Evolutionary conservation across 2,888 invertebrate species (phyloP).

Genomic region (Heterodera filipjevi): DNA sequence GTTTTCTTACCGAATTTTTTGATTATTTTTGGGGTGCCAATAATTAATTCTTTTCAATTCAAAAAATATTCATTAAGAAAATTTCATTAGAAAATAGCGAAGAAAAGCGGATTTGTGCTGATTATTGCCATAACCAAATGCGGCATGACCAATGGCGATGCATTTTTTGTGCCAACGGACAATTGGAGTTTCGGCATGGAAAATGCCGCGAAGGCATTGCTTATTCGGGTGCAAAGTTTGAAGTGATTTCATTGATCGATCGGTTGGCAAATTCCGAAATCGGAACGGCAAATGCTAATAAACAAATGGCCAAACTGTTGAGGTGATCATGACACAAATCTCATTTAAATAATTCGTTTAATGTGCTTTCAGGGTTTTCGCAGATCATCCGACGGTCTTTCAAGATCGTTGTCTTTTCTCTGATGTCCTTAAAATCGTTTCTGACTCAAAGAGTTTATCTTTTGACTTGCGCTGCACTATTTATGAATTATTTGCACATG

Average conservation of each 20-base stretch:
- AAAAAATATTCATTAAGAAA: background rate
- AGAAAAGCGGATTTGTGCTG: background rate
- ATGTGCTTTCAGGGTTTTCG: conserved; percentile 16
- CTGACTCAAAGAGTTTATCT: background rate
- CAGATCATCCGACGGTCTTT: background rate
- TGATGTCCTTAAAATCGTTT: conserved; percentile 4
- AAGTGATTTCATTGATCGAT: background rate
- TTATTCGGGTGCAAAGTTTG: background rate
- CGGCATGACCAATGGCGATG: background rate
- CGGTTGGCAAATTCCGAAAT: background rate
- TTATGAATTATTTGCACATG: conserved; percentile 20
- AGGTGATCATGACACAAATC: background rate
- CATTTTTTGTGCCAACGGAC: background rate
- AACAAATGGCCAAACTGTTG: background rate
- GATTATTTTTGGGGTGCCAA: background rate
- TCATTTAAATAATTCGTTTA: background rate
- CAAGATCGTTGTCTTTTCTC: conserved; percentile 17
- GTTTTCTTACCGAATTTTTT: background rate
- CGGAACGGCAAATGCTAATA: background rate
- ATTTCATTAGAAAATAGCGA: background rate
- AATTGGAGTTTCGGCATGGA: background rate
- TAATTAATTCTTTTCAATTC: background rate
- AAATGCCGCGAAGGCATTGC: background rate
- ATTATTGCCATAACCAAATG: background rate
- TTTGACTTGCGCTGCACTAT: conserved; percentile 16